phyloP scores from a whole-genome alignment of 2,888 invertebrate genomes.

The Stegophylla sp. region DNA sequence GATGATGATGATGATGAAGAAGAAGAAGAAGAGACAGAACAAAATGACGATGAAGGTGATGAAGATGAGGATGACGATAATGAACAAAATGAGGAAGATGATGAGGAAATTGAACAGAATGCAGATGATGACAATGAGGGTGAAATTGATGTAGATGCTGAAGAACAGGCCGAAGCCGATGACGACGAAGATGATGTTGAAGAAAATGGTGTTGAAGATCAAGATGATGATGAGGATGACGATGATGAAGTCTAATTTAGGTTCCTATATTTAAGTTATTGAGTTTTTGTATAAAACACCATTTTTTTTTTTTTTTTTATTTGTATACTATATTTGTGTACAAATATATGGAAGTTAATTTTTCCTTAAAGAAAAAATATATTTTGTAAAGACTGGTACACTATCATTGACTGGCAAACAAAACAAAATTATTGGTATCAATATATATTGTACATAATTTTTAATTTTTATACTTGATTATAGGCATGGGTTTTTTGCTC shows the following conservation, averaged over 20 bases:
- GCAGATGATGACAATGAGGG: conserved; percentile 29
- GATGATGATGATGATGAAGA: conserved; percentile 56
- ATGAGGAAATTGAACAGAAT: conserved; percentile 57
- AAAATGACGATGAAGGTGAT: conserved; percentile 59
- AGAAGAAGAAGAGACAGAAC: conserved; percentile 60
- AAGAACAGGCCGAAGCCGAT: too few species aligned
- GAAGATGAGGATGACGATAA: conserved; percentile 60
- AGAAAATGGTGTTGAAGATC: conserved; percentile 15
- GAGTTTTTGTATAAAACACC: conserved; percentile 3
- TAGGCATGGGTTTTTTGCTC: conserved; percentile 55
- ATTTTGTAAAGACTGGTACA: conserved; percentile 46
- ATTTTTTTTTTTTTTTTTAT: conserved; percentile 29
- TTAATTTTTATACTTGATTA: conserved; percentile 39
- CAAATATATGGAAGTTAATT: not conserved
- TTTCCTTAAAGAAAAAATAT: conserved; percentile 12
- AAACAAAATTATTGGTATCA: conserved; percentile 17
- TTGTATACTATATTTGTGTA: not conserved
- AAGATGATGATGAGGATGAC: conserved; percentile 42
- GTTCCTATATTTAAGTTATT: conserved; percentile 52
- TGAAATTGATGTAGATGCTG: conserved; percentile 55
- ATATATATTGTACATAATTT: conserved; percentile 38
- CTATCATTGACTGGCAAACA: conserved; percentile 26
- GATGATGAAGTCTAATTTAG: conserved; percentile 45
- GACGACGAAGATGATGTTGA: conserved; percentile 54
- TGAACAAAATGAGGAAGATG: conserved; percentile 47